Conservation (phyloP, 2,888 invertebrate species). For the Camponotus fellah region DNA sequence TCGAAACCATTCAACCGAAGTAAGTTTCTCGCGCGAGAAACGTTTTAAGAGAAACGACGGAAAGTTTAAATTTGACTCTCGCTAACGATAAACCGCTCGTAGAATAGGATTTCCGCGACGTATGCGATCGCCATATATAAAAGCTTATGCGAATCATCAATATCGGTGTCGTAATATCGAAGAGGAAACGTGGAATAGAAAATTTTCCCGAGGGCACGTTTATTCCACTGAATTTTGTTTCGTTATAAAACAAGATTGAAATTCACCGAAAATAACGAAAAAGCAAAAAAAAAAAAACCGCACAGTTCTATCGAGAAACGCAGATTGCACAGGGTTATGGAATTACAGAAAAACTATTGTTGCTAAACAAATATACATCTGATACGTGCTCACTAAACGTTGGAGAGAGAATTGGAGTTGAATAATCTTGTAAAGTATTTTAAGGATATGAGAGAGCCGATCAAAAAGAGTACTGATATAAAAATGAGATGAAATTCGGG, state of each 20-base stretch:
- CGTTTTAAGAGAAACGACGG: constrained; percentile 30
- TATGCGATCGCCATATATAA: background rate
- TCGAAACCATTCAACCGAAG: constrained; percentile 19
- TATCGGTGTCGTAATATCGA: background rate
- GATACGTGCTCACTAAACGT: background rate
- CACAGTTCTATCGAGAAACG: background rate
- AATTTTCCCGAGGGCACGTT: background rate
- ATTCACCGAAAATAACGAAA: background rate
- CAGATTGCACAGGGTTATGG: background rate
- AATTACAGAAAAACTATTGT: background rate
- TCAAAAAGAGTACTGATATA: background rate
- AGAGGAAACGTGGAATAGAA: background rate
- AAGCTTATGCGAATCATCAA: background rate
- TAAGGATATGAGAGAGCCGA: constrained; percentile 6
- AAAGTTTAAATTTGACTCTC: constrained; percentile 42
- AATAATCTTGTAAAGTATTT: background rate
- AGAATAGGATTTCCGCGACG: constrained; percentile 1
- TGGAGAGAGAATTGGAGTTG: background rate
- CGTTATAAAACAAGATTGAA: background rate
- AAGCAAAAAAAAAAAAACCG: background rate
- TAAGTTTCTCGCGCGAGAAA: constrained; percentile 22
- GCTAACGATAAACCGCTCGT: constrained; percentile 24
- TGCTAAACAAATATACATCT: background rate
- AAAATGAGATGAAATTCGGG: constrained; percentile 1
- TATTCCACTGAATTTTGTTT: background rate